Conservation (phyloP, 2,888 invertebrate species). For the Schizaphis graminum region DNA sequence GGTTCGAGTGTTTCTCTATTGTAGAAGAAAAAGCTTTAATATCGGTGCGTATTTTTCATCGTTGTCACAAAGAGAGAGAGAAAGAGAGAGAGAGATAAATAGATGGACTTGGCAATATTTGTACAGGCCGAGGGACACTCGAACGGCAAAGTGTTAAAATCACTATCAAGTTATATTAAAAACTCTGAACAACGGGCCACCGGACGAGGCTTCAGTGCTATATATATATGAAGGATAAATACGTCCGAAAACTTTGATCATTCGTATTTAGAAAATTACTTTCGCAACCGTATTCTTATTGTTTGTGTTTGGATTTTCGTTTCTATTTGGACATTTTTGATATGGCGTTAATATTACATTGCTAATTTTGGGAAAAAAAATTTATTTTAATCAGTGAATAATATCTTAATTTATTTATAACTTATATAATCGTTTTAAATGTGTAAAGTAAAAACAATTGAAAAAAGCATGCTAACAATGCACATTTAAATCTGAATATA, state of each 20-base stretch:
- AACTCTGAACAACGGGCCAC: background rate
- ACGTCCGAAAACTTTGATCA: slow-evolving; percentile 15
- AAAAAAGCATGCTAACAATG: background rate
- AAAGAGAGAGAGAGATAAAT: background rate
- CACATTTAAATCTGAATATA: background rate
- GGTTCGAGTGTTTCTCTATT: slow-evolving; percentile 46
- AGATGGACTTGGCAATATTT: slow-evolving; percentile 11
- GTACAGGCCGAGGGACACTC: slow-evolving; percentile 29
- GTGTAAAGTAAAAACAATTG: background rate
- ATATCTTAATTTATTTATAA: background rate
- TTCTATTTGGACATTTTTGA: background rate
- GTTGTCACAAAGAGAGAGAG: background rate
- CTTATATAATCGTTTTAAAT: background rate
- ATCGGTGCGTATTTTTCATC: slow-evolving; percentile 45
- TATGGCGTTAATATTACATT: background rate
- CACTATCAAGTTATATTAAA: slow-evolving; percentile 43
- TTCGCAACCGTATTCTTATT: background rate
- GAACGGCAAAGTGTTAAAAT: slow-evolving; percentile 44
- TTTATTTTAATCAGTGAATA: background rate
- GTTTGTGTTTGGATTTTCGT: background rate
- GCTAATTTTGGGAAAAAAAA: background rate
- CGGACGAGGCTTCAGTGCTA: background rate
- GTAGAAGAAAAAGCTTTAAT: slow-evolving; percentile 49
- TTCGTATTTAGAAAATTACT: background rate
- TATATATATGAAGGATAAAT: background rate